Conservation (phyloP, 2,797 vertebrate species). For the Triplophysa bombifrons region DNA sequence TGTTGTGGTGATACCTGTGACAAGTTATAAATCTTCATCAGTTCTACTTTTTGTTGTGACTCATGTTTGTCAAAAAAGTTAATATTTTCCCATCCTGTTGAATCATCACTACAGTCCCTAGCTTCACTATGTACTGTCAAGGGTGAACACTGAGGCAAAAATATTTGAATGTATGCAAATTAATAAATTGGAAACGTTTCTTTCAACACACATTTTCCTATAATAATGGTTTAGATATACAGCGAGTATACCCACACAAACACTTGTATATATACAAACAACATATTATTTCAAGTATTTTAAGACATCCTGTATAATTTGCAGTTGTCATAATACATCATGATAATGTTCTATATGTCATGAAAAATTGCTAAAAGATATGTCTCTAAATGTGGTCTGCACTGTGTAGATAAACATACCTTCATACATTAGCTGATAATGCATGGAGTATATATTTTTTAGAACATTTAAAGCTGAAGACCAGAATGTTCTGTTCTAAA, state of each 20-base stretch:
- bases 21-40: background rate
- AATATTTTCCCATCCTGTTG: slow-evolving; percentile 33
- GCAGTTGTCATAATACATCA: background rate
- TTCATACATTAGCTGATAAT: slow-evolving; percentile 25
- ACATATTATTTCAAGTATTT: too few species aligned
- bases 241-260: too few species aligned
- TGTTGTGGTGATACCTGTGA: background rate
- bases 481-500: background rate
- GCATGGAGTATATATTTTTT: background rate
- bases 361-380: slow-evolving; percentile 5
- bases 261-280: too few species aligned
- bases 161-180: slow-evolving; percentile 1
- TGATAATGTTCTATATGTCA: slow-evolving; percentile 11
- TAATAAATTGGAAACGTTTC: too few species aligned
- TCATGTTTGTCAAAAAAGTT: slow-evolving; percentile 36
- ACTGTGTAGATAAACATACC: slow-evolving; percentile 32
- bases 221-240: background rate
- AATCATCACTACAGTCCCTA: slow-evolving; percentile 40
- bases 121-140: slow-evolving; percentile 18
- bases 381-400: slow-evolving; percentile 8
- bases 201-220: too few species aligned
- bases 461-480: slow-evolving; percentile 11
- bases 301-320: background rate
- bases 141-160: slow-evolving; percentile 1
- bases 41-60: slow-evolving; percentile 34